Base-by-base conservation (phyloP, 2,888 invertebrate genomes). In the Drosophila monieri region DNA sequence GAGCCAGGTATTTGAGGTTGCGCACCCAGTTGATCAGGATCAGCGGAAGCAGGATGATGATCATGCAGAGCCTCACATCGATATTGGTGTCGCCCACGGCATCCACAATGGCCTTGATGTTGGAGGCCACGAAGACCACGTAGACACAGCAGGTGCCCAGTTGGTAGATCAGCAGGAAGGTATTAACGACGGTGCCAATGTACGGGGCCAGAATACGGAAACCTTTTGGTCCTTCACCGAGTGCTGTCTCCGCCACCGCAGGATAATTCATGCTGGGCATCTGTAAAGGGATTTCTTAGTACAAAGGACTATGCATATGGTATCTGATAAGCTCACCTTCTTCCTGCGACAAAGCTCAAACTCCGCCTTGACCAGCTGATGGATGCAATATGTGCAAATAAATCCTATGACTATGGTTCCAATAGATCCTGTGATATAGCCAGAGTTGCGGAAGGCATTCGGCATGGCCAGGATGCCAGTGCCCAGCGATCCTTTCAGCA, bases 61-160 rank as follows among this genome's bases (percentile, higher is more conserved):
- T 86, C 95, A 96, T 96, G 85, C 95, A 94, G 30, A 94, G 91
- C 59, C 94, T 92, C 35, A 95, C 92, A 52, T 93, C 93, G 6
- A 94, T 90, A 8, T 91, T 89, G 0, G 92, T 85, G 0, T 93
- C 89, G 2, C 91, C 86, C 80, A 95, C 93, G 18, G 93, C 91
- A 41, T 93, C 93, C 12, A 93, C 91, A 10, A 96, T 95, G 77
- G 92, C 93, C 88, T 95, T 93, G n/a, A 98, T 93, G 91, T 97
- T 98, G 67, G 95, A 94, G 0, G 98, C 94, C 51, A 99, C 96
- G 91, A 99, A 99, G 0, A 99, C 96, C 21, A 97, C 95, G 91
- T 99, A 99, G 1, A 99, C 98, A 91, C 98, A 98, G 90, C 99
- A 98, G 51, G 97, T 97, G 48, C 99, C 99, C 81, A 99, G 93